Evolutionary conservation across 2,797 vertebrate genomes (phyloP).

Genomic region (Limnodromus scolopaceus): DNA sequence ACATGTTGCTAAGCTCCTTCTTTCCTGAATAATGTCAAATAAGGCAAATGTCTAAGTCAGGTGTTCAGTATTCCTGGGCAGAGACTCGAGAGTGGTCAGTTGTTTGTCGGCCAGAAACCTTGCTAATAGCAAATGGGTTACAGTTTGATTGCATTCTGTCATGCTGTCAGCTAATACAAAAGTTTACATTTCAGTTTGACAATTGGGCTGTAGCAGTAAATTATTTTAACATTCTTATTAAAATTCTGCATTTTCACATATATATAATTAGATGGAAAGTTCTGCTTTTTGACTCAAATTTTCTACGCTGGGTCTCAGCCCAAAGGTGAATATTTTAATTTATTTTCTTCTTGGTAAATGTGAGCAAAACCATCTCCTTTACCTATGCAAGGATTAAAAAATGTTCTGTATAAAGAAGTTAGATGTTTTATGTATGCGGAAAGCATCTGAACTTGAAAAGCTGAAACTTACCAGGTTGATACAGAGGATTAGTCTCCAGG

Average conservation of each 20-base stretch:
- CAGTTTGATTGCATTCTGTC: not conserved
- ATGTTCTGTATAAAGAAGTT: not conserved
- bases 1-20: not conserved
- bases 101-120: not conserved
- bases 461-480: not conserved
- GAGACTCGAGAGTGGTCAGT: not conserved
- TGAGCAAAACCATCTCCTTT: not conserved
- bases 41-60: not conserved
- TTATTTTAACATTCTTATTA: not conserved
- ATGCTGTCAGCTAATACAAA: not conserved
- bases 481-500: not conserved
- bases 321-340: not conserved
- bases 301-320: not conserved
- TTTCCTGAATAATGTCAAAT: not conserved
- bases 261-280: not conserved
- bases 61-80: not conserved
- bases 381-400: not conserved
- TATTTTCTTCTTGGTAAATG: not conserved
- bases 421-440: not conserved
- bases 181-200: not conserved
- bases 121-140: not conserved
- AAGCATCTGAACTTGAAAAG: conserved; percentile 1
- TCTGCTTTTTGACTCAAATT: not conserved
- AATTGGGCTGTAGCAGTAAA: not conserved
- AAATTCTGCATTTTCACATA: not conserved